Percentiles rank a stretch among this genome's conserved stretches.
phyloP scores from a whole-genome alignment of 2,797 vertebrate genomes.

The Sebastolobus alascanus region DNA sequence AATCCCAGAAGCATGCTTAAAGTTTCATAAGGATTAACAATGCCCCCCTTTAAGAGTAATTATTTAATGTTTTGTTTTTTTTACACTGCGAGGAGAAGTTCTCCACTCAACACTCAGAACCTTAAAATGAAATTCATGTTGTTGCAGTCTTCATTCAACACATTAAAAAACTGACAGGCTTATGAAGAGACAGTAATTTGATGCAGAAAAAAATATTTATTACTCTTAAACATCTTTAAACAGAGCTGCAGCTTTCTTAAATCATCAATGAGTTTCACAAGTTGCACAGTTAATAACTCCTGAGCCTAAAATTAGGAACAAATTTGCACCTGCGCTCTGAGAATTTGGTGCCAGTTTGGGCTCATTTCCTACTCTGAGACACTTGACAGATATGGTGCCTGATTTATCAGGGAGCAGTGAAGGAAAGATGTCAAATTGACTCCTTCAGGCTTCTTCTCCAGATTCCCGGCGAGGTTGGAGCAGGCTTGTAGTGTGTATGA shows the following conservation, averaged over 20 bases:
- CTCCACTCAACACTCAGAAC: neutral
- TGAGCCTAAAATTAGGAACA: neutral
- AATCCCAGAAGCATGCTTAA: neutral
- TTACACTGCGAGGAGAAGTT: neutral
- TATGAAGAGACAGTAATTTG: neutral
- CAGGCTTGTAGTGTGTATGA: constrained; percentile 22
- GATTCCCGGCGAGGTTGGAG: constrained; percentile 1
- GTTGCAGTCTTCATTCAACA: neutral
- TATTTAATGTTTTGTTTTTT: neutral
- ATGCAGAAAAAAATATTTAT: neutral
- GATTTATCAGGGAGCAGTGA: neutral
- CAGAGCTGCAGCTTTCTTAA: neutral
- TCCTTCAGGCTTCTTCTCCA: constrained; percentile 15
- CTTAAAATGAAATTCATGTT: neutral
- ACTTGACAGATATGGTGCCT: neutral
- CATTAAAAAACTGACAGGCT: neutral
- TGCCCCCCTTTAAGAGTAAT: neutral
- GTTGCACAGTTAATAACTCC: neutral
- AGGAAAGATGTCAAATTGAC: neutral
- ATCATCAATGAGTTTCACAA: neutral
- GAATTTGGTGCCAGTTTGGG: neutral
- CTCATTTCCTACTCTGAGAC: neutral
- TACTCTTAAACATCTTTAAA: neutral
- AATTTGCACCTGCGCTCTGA: neutral
- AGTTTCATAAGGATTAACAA: neutral